phyloP scores from a whole-genome alignment of 1,140 invertebrate genomes.

The Leptinotarsa lineolata region DNA sequence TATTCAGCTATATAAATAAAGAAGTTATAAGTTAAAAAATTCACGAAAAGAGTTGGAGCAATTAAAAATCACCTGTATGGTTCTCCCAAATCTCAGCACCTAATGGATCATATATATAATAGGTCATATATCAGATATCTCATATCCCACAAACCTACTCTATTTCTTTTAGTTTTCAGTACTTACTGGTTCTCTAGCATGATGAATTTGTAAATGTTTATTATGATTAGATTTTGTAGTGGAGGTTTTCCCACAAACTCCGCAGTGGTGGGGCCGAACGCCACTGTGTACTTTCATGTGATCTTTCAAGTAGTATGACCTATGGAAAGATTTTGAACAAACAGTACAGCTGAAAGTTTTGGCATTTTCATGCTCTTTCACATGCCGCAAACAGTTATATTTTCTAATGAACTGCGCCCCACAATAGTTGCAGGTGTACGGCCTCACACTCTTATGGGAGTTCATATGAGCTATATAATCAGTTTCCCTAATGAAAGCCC shows the following conservation, averaged over 20 bases:
- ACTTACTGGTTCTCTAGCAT: conserved; percentile 81
- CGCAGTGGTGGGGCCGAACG: conserved; percentile 80
- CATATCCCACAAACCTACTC: no score
- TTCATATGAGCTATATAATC: conserved; percentile 85
- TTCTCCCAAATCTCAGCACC: no score
- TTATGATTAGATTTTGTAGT: conserved; percentile 88
- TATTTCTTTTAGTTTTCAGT: conserved; percentile 70
- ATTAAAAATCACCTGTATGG: no score
- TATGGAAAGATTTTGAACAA: conserved; percentile 84
- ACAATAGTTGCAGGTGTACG: conserved; percentile 91
- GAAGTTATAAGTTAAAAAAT: no score
- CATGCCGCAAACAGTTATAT: conserved; percentile 89
- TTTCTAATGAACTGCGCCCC: conserved; percentile 92
- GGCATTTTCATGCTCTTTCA: conserved; percentile 85
- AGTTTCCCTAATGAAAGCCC: conserved; percentile 77
- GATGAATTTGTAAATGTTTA: conserved; percentile 85
- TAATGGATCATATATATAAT: no score
- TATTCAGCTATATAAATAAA: no score
- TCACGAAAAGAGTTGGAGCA: no score
- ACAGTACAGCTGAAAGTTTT: conserved; percentile 87
- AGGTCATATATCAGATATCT: no score
- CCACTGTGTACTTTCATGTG: conserved; percentile 85
- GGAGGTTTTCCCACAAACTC: conserved; percentile 84
- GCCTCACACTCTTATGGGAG: conserved; percentile 77
- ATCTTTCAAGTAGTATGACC: conserved; percentile 85